Conservation (phyloP, 2,113 vertebrate genomes). For the Microcebus ravelobensis region DNA sequence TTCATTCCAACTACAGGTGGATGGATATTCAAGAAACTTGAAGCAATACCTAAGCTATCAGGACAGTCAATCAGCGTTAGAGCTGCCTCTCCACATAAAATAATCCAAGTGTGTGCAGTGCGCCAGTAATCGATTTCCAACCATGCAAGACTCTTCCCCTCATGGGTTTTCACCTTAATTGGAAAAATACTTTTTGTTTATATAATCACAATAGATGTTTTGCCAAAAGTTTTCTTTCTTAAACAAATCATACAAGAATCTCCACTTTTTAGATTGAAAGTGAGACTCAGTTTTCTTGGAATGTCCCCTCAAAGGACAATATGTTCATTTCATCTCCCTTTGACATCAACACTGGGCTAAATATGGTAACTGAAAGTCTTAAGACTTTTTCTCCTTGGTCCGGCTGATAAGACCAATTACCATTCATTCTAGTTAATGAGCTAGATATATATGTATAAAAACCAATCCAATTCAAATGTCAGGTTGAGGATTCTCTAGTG, state of each 20-base stretch:
- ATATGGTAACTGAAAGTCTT: neutral
- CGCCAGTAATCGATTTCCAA: neutral
- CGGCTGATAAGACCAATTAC: neutral
- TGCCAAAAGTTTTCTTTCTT: constrained; percentile 23
- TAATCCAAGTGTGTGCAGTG: rapidly evolving
- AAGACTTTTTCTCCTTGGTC: neutral
- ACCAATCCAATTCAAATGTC: neutral
- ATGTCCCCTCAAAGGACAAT: neutral
- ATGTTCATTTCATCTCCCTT: neutral
- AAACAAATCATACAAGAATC: neutral
- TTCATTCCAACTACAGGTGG: neutral
- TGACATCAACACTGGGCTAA: neutral
- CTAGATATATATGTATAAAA: neutral
- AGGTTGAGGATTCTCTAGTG: neutral
- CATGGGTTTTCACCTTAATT: neutral
- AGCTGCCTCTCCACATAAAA: neutral
- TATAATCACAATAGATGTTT: neutral
- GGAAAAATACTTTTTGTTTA: neutral
- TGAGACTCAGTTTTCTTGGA: neutral
- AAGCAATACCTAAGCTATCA: neutral
- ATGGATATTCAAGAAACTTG: neutral
- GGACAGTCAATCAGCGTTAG: rapidly evolving
- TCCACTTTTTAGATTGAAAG: neutral
- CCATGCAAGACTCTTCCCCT: neutral
- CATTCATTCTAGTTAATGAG: neutral